Evolutionary conservation across 2,797 vertebrate species (phyloP).

Genomic region (Alcedo quadribrachys): DNA sequence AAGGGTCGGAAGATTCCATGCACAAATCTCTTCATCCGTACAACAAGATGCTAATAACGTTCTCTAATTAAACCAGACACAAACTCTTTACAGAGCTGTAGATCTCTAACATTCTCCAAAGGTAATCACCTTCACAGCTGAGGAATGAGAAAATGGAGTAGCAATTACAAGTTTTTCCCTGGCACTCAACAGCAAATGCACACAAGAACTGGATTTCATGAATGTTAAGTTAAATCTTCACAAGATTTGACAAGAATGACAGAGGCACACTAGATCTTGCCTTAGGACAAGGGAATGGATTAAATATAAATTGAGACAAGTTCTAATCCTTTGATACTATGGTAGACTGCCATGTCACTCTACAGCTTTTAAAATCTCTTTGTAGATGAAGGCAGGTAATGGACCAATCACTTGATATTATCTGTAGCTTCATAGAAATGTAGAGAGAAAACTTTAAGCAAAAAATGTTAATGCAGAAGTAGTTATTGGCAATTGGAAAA

Average conservation of each 20-base stretch:
- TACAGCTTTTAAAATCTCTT: background rate
- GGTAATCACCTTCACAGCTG: background rate
- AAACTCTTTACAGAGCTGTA: background rate
- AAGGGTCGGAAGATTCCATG: background rate
- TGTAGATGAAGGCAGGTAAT: background rate
- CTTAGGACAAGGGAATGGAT: background rate
- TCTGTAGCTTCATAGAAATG: background rate
- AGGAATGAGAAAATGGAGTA: constrained; percentile 22
- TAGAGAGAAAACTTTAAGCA: background rate
- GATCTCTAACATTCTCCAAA: background rate
- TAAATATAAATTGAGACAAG: background rate
- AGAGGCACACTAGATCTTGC: background rate
- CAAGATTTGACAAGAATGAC: background rate
- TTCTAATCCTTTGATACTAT: background rate
- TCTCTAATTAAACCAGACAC: constrained; percentile 1
- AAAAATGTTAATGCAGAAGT: background rate
- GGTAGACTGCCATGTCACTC: background rate
- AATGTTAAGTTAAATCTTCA: constrained; percentile 11
- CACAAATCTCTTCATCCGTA: background rate
- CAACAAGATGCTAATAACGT: background rate
- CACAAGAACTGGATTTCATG: background rate
- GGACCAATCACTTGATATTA: background rate
- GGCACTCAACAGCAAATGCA: background rate
- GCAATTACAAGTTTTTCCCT: background rate
- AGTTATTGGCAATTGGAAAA: background rate